phyloP scores from a whole-genome alignment of 2,888 invertebrate species.

The Asteroscopus sphinx region DNA sequence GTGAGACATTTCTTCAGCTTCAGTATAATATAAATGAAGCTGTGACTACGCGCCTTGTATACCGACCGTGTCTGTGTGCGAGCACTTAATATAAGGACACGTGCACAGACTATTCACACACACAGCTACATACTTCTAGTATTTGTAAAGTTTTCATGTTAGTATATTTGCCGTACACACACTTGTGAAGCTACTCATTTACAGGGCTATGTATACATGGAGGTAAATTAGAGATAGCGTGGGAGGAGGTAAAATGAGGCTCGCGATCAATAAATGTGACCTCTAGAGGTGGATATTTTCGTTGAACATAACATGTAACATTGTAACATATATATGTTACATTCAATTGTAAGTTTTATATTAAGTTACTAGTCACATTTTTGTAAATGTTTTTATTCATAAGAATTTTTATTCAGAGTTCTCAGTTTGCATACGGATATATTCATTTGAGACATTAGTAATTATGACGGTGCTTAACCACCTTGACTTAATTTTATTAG shows the following conservation, averaged over 20 bases:
- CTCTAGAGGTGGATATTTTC: conserved; percentile 23
- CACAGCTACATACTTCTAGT: conserved; percentile 17
- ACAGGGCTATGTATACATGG: conserved; percentile 38
- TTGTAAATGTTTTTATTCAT: too few species aligned
- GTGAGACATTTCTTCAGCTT: conserved; percentile 82
- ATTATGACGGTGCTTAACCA: too few species aligned
- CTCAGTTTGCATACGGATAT: too few species aligned
- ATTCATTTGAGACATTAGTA: too few species aligned
- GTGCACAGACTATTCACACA: conserved; percentile 25
- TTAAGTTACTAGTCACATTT: too few species aligned
- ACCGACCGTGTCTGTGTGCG: conserved; percentile 49
- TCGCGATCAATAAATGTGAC: conserved; percentile 60
- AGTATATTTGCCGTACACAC: conserved; percentile 34
- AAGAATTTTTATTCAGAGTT: too few species aligned
- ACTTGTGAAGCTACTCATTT: conserved; percentile 38
- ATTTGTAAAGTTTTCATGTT: conserved; percentile 43
- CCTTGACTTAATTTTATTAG: too few species aligned
- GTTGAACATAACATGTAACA: background rate
- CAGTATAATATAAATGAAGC: conserved; percentile 73
- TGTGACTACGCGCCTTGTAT: conserved; percentile 60
- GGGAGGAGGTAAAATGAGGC: conserved; percentile 47
- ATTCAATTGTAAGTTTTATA: too few species aligned
- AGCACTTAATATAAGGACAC: conserved; percentile 38
- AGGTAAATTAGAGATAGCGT: conserved; percentile 54
- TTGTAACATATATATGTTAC: too few species aligned